Evolutionary conservation across 2,888 invertebrate species (phyloP).

Genomic region (Trissolcus brochymenae): DNA sequence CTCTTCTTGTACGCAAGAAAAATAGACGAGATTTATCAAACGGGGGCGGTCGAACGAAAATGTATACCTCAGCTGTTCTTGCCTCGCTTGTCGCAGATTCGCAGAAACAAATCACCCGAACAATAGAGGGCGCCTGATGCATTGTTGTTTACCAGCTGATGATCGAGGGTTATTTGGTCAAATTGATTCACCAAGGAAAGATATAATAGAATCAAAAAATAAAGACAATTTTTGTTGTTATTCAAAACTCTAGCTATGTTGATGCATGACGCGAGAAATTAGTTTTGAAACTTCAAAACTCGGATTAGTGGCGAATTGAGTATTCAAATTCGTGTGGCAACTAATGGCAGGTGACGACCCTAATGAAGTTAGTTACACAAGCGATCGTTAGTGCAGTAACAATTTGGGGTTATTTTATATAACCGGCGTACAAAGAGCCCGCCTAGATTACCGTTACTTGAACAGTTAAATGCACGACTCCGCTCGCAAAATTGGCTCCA

Average conservation of each 20-base stretch:
- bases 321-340: not conserved
- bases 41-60: slow-evolving; percentile 41
- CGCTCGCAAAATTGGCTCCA: slow-evolving; percentile 34
- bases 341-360: slow-evolving; percentile 8
- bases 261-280: not conserved
- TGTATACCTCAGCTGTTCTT: slow-evolving; percentile 17
- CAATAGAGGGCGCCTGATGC: slow-evolving; percentile 18
- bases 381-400: slow-evolving; percentile 17
- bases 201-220: too few relatives aligned
- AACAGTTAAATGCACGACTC: slow-evolving; percentile 28
- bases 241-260: not conserved
- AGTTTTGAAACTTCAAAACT: not conserved
- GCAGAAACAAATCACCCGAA: slow-evolving; percentile 25
- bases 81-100: slow-evolving; percentile 4
- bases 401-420: slow-evolving; percentile 22
- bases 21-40: slow-evolving; percentile 42
- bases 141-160: slow-evolving; percentile 38
- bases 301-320: not conserved
- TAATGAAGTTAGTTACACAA: slow-evolving; percentile 10
- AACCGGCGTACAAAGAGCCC: slow-evolving; percentile 19
- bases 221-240: too few relatives aligned
- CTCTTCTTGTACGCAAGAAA: slow-evolving; percentile 36
- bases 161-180: slow-evolving; percentile 8
- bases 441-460: slow-evolving; percentile 25
- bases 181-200: not conserved